Conservation (phyloP, 2,113 vertebrate species). For the Meles meles region DNA sequence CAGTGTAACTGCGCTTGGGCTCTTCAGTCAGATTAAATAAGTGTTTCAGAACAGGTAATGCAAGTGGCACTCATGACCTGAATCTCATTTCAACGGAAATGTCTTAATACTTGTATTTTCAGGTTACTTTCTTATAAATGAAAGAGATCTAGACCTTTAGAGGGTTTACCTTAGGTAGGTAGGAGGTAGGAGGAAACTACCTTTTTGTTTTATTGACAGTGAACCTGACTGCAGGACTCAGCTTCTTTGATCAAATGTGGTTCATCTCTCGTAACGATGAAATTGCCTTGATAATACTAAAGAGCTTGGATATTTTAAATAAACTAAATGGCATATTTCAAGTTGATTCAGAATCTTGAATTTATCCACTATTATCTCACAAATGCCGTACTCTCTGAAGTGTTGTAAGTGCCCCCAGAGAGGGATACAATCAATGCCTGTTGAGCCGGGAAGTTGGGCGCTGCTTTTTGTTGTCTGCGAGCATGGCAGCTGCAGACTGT, state of each 20-base stretch:
- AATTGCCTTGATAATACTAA: not conserved
- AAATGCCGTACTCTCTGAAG: not conserved
- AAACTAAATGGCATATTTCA: not conserved
- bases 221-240: not conserved
- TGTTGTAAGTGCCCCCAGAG: not conserved
- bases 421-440: not conserved
- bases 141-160: not conserved
- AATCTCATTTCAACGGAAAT: not conserved
- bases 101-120: not conserved
- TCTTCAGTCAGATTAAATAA: not conserved
- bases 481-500: not conserved
- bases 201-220: not conserved
- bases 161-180: not conserved
- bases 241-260: not conserved
- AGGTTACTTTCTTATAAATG: not conserved
- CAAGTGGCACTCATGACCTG: not conserved
- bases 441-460: not conserved
- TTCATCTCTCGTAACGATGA: not conserved
- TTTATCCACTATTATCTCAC: not conserved
- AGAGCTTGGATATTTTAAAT: not conserved
- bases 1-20: not conserved
- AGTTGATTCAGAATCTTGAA: not conserved
- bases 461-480: not conserved
- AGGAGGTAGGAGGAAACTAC: not conserved
- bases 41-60: not conserved